Evolutionary conservation across 1,140 invertebrate genomes (phyloP), one percentile per base, ranked within the genome.

Genomic region (Reticulitermes speratus): DNA sequence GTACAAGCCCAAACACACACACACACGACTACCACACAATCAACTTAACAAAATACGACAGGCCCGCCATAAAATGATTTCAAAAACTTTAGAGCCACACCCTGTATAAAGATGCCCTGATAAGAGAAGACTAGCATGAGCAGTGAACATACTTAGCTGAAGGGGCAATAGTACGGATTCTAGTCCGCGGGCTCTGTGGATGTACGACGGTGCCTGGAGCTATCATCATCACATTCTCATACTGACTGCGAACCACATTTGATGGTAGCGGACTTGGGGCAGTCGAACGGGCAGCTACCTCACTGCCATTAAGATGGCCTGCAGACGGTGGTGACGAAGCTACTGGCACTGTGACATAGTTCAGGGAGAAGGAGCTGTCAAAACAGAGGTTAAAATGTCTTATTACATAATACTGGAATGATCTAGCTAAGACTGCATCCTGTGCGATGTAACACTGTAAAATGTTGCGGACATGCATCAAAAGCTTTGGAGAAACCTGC

Each of bases 151-250:
- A 75, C 65, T 75, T 75, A 75, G 65, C 65, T 75, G 65, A 83
- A 44, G 85, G 82, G 30, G 90, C 88, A 84, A 91, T 91, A 2
- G 94, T 95, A 88, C 94, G 94, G 69, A 95, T 95, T 89, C 94
- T 91, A 38, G 94, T 94, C 87, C 95, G 91, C 2, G 94, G 94
- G 88, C 91, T 91, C 69, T 89, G 89, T 16, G 90, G 89, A 84
- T 89, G 88, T 44, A 86, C 38, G 21, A 86, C 12, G 44, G 45
- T 11, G 19, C 85, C 59, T 14, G 44, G 23, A 25, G 48, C 23
- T 59, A 86, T 25, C 23, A 85, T 86, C n/a, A 87, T 87, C 83
- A 89, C 86, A 84, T 88, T 89, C 75, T 88, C 88, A 82, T 89
- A 88, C 0, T 88, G 88, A 59, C 87, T 88, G 52, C 87, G 83